These are phyloP conservation scores for Drosophila prolongata DNA, from an alignment of 2,888 invertebrate genomes.

Conservation along the genomic window DNA sequence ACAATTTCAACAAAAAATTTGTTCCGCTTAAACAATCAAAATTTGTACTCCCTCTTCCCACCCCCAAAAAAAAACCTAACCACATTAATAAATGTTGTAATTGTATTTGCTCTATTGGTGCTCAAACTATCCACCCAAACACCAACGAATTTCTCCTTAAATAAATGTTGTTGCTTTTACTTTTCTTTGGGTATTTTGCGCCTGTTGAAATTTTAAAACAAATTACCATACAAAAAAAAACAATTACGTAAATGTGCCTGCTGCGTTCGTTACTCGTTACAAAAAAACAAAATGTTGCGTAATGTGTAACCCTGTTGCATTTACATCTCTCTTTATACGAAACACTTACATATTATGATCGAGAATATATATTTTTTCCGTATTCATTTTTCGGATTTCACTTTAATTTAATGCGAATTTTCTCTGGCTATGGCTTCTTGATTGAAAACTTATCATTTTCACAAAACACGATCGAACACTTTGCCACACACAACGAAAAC, in stretches of 20 bases:
- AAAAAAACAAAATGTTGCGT: constrained; percentile 68
- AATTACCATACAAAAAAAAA: constrained; percentile 34
- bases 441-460: constrained; percentile 61
- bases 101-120: constrained; percentile 78
- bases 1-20: constrained; percentile 38
- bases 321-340: constrained; percentile 69
- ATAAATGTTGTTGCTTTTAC: constrained; percentile 78
- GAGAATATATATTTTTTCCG: constrained; percentile 32
- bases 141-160: constrained; percentile 64
- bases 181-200: constrained; percentile 66
- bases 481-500: constrained; percentile 7
- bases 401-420: constrained; percentile 49
- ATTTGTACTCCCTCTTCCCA: constrained; percentile 47
- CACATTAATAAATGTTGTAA: constrained; percentile 77
- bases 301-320: constrained; percentile 77
- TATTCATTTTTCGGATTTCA: constrained; percentile 46
- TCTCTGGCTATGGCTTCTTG: constrained; percentile 68
- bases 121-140: constrained; percentile 56
- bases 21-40: constrained; percentile 42
- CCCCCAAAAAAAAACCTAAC: constrained; percentile 35
- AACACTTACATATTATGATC: constrained; percentile 63
- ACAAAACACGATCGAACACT: constrained; percentile 38
- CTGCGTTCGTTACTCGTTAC: constrained; percentile 79
- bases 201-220: constrained; percentile 64
- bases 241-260: constrained; percentile 70